Base-by-base conservation (phyloP, 2,797 vertebrate species). In the Coreius guichenoti region DNA sequence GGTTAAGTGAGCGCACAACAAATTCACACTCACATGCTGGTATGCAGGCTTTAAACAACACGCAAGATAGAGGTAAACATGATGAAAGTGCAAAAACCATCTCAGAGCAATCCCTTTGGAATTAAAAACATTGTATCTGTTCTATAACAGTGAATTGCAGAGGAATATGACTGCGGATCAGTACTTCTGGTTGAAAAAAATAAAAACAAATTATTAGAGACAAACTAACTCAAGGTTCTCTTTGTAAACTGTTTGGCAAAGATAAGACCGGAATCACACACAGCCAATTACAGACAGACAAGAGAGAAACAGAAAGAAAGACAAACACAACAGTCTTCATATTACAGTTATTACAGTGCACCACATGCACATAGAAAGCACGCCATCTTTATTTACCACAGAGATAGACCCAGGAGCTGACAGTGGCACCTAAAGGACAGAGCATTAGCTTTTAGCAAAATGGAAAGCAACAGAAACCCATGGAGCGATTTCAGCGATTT, bases 341-440 rank as follows among this genome's bases (percentile, higher is more conserved):
- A 65, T 14, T 43, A 63, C 29, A 47, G 54, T 11, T 39, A n/a
- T 61, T 26, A 43, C 7, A 69, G 23, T 17, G 29, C 56, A 65
- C 63, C 39, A 70, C 84, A 77, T 65, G 70, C 82, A 87, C 58
- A 69, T 68, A 77, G 74, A 77, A 65, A 54, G 13, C 73, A 90
- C 75, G 80, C 63, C 87, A 77, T 82, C 69, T 90, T 94, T 94
- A 95, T 97, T 96, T 99, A 99, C 98, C 98, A 96, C 98, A 99
- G 90, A 99, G 96, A 95, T 98, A 99, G 95, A 99, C 97, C 96
- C 95, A 98, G 89, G 97, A 98, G 96, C 95, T 97, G 96, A 97
- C 96, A 93, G 91, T 93, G 94, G 92, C 95, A 93, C 94, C 95
- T 92, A 96, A 94, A 79, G 95, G 93, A 90, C 96, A 93, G 95